Evolutionary conservation across 2,797 vertebrate species (phyloP).

Genomic region (Sebastes oblongus): DNA sequence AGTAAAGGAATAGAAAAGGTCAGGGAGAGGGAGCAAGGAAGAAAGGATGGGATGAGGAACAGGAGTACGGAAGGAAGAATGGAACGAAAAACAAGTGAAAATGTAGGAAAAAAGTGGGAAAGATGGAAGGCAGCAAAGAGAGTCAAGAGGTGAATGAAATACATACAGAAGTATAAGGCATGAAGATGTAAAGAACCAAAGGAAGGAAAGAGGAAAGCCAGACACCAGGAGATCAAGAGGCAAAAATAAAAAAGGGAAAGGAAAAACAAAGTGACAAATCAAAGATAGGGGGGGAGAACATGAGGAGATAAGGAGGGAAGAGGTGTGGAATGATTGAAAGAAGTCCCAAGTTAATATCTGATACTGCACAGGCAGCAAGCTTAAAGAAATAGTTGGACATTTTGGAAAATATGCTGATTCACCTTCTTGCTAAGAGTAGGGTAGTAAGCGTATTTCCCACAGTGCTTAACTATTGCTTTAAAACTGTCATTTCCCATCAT

Average conservation of each 20-base stretch:
- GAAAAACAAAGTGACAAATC: not conserved
- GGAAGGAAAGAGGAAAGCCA: not conserved
- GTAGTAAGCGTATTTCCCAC: not conserved
- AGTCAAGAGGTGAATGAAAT: not conserved
- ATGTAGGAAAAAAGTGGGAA: not conserved
- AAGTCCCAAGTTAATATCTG: constrained; percentile 14
- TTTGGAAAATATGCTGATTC: not conserved
- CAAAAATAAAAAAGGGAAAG: not conserved
- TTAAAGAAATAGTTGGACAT: constrained; percentile 10
- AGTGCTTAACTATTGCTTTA: constrained; percentile 11
- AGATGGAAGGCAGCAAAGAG: not conserved
- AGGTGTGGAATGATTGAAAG: not conserved
- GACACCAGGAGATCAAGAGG: not conserved
- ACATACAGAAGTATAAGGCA: not conserved
- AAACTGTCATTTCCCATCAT: constrained; percentile 36
- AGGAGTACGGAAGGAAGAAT: not conserved
- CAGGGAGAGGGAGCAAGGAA: not conserved
- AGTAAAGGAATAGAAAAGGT: not conserved
- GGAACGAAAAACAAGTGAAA: not conserved
- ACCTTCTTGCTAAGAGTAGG: not conserved
- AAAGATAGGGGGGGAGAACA: not conserved
- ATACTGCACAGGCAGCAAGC: not conserved
- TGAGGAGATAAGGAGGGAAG: not conserved
- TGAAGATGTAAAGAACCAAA: not conserved
- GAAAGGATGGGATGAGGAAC: not conserved